Evolutionary conservation across 2,888 invertebrate species (phyloP), one percentile per base, ranked within the genome.

Genomic region (Azorinus chamasolen): DNA sequence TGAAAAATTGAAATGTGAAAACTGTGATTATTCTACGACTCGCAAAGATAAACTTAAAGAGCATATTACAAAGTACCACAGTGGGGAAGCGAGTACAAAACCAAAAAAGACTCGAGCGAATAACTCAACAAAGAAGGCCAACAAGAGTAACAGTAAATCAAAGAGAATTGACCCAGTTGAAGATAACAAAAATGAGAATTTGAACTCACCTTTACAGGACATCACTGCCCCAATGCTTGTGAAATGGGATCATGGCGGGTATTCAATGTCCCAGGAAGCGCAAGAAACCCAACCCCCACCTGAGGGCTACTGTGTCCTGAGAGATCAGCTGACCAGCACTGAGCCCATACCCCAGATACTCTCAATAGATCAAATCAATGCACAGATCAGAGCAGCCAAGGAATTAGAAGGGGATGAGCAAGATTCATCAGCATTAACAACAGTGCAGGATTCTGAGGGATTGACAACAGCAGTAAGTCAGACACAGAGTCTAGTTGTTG

Each of bases 21-120:
- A 94, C 76, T 96, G 96, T 91, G 95, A 95, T 79, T 96, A 95
- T 89, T 94, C 95, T 1, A 95, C 95, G 72, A 95, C 95, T 0
- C 92, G 96, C 58, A 91, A 95, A 22, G 96, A 96, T 91, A 95
- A 95, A 89, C 90, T 96, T 27, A 95, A 95, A 87, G 95, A 94
- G 72, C 94, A 94, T 82, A 88, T 93, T 2, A 80, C 89, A 51
- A 94, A 93, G 77, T 94, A 94, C 83, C 94, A 94, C 83, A 92
- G 89, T 20, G 87, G 87, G 22, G 88, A 89, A 41, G 85, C 88
- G 0, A 79, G 84, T 10, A 24, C 66, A 22, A 43, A 66, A 16
- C 45, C 57, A 37, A 81, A 75, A 57, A 78, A 79, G 63, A 54
- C 70, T 18, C 55, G 76, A 58, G 61, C 58, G 55, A 64, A 65